A percentile compares a stretch with the other conserved stretches of the same genome.
Conservation (phyloP, 2,888 invertebrate species). For the Calameuta pallipes region DNA sequence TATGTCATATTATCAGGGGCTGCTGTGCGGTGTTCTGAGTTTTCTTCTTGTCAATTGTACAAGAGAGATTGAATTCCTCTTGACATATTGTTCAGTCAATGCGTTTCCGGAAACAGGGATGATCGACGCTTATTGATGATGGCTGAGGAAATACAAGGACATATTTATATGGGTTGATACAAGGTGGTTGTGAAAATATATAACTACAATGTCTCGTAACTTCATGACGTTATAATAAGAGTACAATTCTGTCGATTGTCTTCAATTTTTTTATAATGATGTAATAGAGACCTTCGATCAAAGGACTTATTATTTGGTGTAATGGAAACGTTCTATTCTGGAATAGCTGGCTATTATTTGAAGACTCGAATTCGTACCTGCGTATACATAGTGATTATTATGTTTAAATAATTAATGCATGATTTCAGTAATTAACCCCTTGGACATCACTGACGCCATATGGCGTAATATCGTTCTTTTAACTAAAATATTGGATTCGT, state of each 20-base stretch:
- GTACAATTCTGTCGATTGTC: neutral
- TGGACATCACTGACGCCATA: too few species aligned
- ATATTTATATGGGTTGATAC: neutral
- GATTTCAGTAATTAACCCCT: neutral
- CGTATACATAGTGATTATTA: neutral
- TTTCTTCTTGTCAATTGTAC: neutral
- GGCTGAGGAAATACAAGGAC: neutral
- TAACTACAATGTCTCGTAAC: neutral
- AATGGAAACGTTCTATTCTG: neutral
- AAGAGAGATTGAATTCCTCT: neutral
- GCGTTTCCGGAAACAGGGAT: neutral
- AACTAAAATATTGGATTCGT: too few species aligned
- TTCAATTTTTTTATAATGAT: neutral
- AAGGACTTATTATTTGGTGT: neutral
- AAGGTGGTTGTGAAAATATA: neutral
- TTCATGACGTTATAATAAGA: neutral
- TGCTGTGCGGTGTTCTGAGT: neutral
- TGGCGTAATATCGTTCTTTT: too few species aligned
- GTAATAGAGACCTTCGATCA: neutral
- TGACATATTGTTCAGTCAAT: neutral
- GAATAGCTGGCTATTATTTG: neutral
- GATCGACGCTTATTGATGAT: neutral
- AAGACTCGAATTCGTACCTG: neutral
- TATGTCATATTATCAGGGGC: neutral
- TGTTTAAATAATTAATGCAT: neutral